Conservation (phyloP, 1,140 invertebrate species). For the Fragariocoptes setiger region DNA sequence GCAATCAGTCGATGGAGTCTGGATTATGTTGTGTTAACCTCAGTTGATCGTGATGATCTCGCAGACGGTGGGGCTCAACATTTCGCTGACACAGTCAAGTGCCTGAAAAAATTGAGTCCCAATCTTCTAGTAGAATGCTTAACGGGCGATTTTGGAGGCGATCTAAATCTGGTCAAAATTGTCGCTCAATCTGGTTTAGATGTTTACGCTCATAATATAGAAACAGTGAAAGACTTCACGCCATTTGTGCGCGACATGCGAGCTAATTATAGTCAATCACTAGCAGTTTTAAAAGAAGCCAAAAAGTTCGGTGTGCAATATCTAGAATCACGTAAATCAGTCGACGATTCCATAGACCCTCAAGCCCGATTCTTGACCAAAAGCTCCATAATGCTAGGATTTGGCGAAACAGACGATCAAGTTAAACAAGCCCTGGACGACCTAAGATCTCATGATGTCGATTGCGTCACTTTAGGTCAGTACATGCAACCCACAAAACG, state of each 20-base stretch:
- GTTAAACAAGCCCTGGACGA: conserved; percentile 56
- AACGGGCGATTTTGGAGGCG: conserved; percentile 75
- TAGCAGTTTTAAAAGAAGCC: conserved; percentile 43
- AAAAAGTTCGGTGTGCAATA: conserved; percentile 29
- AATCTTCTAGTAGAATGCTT: conserved; percentile 78
- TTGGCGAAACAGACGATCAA: conserved; percentile 76
- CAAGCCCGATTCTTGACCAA: conserved; percentile 65
- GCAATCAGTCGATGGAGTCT: conserved; percentile 78
- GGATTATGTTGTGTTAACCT: conserved; percentile 89
- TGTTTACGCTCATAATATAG: conserved; percentile 87
- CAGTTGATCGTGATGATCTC: conserved; percentile 86
- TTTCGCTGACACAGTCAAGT: conserved; percentile 53
- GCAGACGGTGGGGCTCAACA: conserved; percentile 62
- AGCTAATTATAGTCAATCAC: conserved; percentile 42
- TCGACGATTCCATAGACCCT: not conserved
- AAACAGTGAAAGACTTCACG: conserved; percentile 47
- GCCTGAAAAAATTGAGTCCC: conserved; percentile 31
- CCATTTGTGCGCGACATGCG: conserved; percentile 44
- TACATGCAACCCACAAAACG: conserved; percentile 97
- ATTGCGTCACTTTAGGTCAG: conserved; percentile 84
- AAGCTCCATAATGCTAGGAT: conserved; percentile 88
- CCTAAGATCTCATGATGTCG: conserved; percentile 40
- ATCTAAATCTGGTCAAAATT: conserved; percentile 33
- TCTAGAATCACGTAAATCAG: not conserved
- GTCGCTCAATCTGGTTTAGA: conserved; percentile 55